Evolutionary conservation across 2,113 vertebrate species (phyloP), one percentile per base, ranked within the genome.

Genomic region (Pogonocichla stellata): DNA sequence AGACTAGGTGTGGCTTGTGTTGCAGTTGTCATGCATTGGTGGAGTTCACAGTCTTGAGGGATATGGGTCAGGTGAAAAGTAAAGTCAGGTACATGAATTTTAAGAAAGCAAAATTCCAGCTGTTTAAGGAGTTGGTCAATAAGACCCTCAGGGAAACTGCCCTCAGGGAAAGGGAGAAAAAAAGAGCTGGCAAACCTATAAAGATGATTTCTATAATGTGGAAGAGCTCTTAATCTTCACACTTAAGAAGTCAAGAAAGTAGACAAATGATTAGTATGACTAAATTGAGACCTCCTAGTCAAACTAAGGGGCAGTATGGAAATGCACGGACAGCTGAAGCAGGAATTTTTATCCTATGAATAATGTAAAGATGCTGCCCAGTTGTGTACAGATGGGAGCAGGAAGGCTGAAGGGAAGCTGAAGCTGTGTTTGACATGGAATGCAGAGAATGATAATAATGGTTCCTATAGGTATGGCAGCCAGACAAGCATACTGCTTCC

Each of bases 311-410:
- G 11, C 10, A 86, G 25, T 34, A 80, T 8, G 26, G 5, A 74
- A 74, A 36, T 42, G 7, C 23, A 62, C 8, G 22, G 15, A 58
- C 4, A 50, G 19, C 19, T 43, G 45, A 60, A 61, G 23, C 11
- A 17, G 42, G 19, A 45, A 24, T 14, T 24, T 14, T 5, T 53
- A 19, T 34, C 64, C 10, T 40, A 33, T 4, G 14, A 51, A 77
- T 12, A 62, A 42, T 10, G 20, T 2, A 64, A 33, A 17, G 10
- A 34, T 4, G 0, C 7, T 40, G 17, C 17, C 29, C 2, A 4
- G 19, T 29, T 71, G 15, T 42, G 5, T 48, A 42, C 0, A 3
- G 23, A 48, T 60, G 19, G 22, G 9, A n/a, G 43, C 19, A 56
- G 58, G 40, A 66, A 33, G 13, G 31, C 9, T n/a, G 31, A 83